Base-by-base conservation (phyloP, 2,888 invertebrate genomes). In the Drosophila nigritarsus region DNA sequence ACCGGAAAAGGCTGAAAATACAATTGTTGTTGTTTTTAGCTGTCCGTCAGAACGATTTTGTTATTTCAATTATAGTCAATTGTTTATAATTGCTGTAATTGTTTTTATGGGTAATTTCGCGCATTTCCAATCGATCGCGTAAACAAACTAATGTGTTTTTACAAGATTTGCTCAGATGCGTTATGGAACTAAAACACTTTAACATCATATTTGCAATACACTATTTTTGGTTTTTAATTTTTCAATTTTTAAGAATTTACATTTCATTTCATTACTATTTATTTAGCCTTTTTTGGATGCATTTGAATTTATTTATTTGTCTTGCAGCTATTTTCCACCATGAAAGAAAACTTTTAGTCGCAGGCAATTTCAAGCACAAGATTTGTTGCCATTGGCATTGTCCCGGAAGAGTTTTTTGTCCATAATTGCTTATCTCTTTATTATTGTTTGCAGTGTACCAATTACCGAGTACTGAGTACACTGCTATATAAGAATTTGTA, bases 61-160 rank as follows among this genome's bases (percentile, higher is more conserved):
- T 68, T 65, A 48, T 61, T 36, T 69, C 59, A 53, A 18, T 59
- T 27, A 36, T 11, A 62, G 72, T 61, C 64, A 63, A 45, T 74
- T 84, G 78, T 82, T 78, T 84, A 87, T 87, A 75, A 78, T 84
- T 78, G 67, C 78, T 84, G 82, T 87, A 80, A 87, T 84, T 80
- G 83, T 60, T 74, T 74, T 84, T 69, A 87, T 87, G 66, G 85
- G 68, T 76, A 71, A 73, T 87, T 86, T 77, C 73, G 69, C 83
- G 72, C 69, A 65, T 64, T 66, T 71, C 70, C 49, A 56, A 61
- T 56, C 67, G 61, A 63, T 67, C 59, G 65, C 11, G 53, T 84
- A 87, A 87, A 84, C 83, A 84, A 82, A 59, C 65, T 50, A 49
- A 42, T 6, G 15, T 48, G 18, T 24, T 71, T 53, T 78, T 67